Base-by-base conservation (phyloP, 2,113 vertebrate species). In the Brienomyrus brachyistius region DNA sequence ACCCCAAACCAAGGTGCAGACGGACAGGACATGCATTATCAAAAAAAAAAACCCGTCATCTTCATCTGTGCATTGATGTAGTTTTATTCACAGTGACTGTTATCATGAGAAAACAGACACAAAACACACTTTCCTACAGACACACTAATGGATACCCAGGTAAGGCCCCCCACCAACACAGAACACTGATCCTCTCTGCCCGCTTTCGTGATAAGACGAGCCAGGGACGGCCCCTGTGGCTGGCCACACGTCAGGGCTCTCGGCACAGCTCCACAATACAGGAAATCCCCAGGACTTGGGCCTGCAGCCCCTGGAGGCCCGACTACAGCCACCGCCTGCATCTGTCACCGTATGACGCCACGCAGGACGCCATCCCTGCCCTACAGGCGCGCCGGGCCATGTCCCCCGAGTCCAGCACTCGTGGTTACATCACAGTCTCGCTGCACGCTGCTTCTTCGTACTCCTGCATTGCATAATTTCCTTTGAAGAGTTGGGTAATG, bases 391-490 rank as follows among this genome's bases (percentile, higher is more conserved):
- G 27, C 27, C 23, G 23, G 85, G 7, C 43, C 45, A 0, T 2
- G 7, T n/a, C 45, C 45, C 82, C 9, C 9, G 9, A 19, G 23
- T 10, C 82, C 45, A 7, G 17, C 19, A 23, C 82, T 48, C 45
- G 5, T 8, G 45, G 9, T 47, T 48, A 54, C 50, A 27, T 87
- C 85, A 87, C 50, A 6, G 85, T 87, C 85, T 87, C 23, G 48
- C 51, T 27, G 31, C 48, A 54, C 51, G n/a, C 45, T 11, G 11
- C 82, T 84, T 48, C 21, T 10, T 11, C 2, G 8, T 8, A 27
- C 50, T 87, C 27, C n/a, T 35, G 50, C 27, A 17, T 87, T 87
- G 85, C 35, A 40, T 87, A 87, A 87, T 87, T 87, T 87, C 85
- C 85, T 87, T 87, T 13, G 27, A 54, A 31, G 50, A 35, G 51